Conservation (phyloP, 2,888 invertebrate genomes). For the Tenthredo scrophulariae region DNA sequence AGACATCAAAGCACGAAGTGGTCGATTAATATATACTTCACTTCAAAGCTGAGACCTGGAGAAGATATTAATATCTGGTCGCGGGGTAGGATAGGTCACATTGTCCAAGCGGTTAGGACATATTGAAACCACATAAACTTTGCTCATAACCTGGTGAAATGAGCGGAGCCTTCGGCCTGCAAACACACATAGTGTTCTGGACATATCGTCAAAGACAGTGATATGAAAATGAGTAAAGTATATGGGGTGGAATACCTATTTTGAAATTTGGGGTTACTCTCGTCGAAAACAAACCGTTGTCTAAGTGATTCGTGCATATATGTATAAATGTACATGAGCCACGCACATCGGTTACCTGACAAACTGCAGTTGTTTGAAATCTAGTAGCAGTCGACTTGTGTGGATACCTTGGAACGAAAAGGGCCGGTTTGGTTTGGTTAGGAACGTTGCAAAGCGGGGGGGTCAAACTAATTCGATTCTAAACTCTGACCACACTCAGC, state of each 20-base stretch:
- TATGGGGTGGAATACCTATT: not conserved
- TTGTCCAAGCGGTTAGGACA: conserved; percentile 74
- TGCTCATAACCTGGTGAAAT: conserved; percentile 71
- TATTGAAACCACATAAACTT: conserved; percentile 77
- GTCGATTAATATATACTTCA: conserved; percentile 64
- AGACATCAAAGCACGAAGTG: conserved; percentile 11
- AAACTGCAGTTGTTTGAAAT: conserved; percentile 68
- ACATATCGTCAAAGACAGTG: not conserved
- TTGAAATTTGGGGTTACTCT: not conserved
- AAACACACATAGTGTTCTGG: conserved; percentile 37
- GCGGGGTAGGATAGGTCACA: conserved; percentile 65
- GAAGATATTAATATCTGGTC: conserved; percentile 75
- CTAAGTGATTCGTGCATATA: conserved; percentile 61
- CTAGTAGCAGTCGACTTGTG: conserved; percentile 60
- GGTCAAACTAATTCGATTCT: conserved; percentile 79
- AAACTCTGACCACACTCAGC: conserved; percentile 76
- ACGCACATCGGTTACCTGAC: conserved; percentile 66
- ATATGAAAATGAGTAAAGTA: conserved; percentile 1
- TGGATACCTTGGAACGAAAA: conserved; percentile 61
- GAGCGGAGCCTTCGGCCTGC: conserved; percentile 60
- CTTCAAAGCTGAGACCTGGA: conserved; percentile 68
- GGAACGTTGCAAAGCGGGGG: conserved; percentile 62
- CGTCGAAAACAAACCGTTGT: not conserved
- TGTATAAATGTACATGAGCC: conserved; percentile 67
- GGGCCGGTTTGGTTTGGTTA: conserved; percentile 59